Percentiles rank a stretch among this genome's conserved stretches.
Conservation (phyloP, 2,113 vertebrate species). For the Andinoacara biseriatus region DNA sequence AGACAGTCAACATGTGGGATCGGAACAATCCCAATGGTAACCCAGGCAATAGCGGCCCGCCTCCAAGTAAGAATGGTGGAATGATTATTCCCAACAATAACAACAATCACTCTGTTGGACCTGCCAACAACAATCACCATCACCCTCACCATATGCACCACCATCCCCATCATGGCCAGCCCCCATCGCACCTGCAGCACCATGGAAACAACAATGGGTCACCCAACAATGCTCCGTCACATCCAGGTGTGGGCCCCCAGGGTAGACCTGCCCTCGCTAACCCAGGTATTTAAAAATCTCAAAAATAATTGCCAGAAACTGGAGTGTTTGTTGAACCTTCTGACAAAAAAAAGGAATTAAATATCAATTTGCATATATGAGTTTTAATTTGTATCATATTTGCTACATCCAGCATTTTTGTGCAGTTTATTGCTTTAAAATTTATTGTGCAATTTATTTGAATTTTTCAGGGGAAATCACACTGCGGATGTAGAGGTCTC, state of each 20-base stretch:
- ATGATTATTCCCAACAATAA: constrained; percentile 70
- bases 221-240: constrained; percentile 83
- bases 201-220: constrained; percentile 84
- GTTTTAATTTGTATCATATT: too few relatives aligned
- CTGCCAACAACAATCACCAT: constrained; percentile 76
- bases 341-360: too few relatives aligned
- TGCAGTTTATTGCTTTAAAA: too few relatives aligned
- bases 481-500: too few relatives aligned
- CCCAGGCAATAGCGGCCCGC: constrained; percentile 84
- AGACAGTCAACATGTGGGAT: constrained; percentile 98
- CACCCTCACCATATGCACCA: constrained; percentile 74
- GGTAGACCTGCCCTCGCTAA: constrained; percentile 88
- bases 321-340: too few relatives aligned
- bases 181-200: constrained; percentile 80
- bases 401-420: too few relatives aligned
- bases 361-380: too few relatives aligned
- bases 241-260: constrained; percentile 86
- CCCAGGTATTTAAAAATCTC: constrained; percentile 78
- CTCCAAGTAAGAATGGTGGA: constrained; percentile 82
- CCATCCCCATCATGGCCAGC: constrained; percentile 78
- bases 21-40: constrained; percentile 90
- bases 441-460: too few relatives aligned
- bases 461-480: too few relatives aligned
- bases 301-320: not conserved
- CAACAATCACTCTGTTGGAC: constrained; percentile 67